Base-by-base conservation (phyloP, 1,140 invertebrate genomes). In the Drosophila cardini region DNA sequence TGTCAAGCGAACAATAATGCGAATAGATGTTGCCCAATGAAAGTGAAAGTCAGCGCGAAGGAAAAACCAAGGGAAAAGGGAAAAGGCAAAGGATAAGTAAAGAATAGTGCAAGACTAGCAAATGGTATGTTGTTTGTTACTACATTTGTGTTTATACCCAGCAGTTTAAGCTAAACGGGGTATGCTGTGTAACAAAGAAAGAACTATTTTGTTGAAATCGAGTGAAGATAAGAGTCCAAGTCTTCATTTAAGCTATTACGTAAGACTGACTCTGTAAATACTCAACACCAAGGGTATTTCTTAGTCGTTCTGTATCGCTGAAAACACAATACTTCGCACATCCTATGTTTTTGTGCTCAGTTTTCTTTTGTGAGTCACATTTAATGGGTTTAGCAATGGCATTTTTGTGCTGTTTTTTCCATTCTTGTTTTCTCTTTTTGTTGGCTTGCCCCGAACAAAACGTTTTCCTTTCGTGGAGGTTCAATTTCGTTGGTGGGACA, bases 1-100 rank as follows among this genome's bases (percentile, higher is more conserved):
- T 74, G 65, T 74, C 65, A 58, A 63, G 45, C 26, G 36, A 7
- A n/a, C 21, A 18, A 72, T 36, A 52, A 50, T 36, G 5, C 48
- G 10, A 64, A 21, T 11, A 26, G 52, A 8, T 55, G 42, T 7
- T 10, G 15, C 15, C 15, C 26, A 38, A 45, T 32, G 56, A 76
- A 83, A 87, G 83, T 86, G 84, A 87, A 89, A 89, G 83, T 83
- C 72, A 78, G 61, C 58, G 60, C 45, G 40, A 64, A 56, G 60
- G 42, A 58, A 48, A 38, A 21, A 3, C 3, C 21, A 21, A 3
- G 21, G 21, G 21, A 1, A 21, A 3, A 26, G 21, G 21, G 21
- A 2, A 26, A 3, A 3, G 21, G 21, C 45, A 43, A 64, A 56
- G 60, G 42, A 62, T 56, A 45, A 45, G 18, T 55, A 53, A 21